phyloP scores from a whole-genome alignment of 1,140 invertebrate species.

The Hormaphis cornu region DNA sequence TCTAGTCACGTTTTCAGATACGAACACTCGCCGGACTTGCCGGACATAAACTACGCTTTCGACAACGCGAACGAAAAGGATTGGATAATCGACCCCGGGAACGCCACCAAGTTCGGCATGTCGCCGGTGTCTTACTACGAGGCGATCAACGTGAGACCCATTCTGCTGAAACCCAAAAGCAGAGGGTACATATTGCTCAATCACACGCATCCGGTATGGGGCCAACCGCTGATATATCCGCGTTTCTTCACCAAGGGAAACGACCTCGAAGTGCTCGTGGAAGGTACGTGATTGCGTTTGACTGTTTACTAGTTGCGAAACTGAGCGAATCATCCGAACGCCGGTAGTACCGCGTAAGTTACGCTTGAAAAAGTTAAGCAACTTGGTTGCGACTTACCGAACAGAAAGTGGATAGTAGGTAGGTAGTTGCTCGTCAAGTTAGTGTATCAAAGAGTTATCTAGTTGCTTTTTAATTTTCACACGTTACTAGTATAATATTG shows the following conservation, averaged over 20 bases:
- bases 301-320: too few species aligned
- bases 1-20: constrained; percentile 12
- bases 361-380: too few species aligned
- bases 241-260: constrained; percentile 42
- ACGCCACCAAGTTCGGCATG: constrained; percentile 39
- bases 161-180: constrained; percentile 46
- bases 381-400: too few species aligned
- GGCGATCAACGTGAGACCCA: constrained; percentile 40
- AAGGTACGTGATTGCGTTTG: constrained; percentile 32
- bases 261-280: constrained; percentile 35
- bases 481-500: too few species aligned
- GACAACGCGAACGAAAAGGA: constrained; percentile 44
- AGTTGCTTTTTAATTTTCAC: too few species aligned
- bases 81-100: constrained; percentile 39
- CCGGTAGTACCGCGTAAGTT: too few species aligned
- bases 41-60: constrained; percentile 57
- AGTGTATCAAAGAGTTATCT: too few species aligned
- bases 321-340: too few species aligned
- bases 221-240: constrained; percentile 52
- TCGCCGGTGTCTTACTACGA: constrained; percentile 39
- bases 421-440: too few species aligned
- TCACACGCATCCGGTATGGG: constrained; percentile 47
- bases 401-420: too few species aligned
- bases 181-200: constrained; percentile 45
- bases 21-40: constrained; percentile 40